phyloP scores from a whole-genome alignment of 2,888 invertebrate species.

The Catotricha subobsoleta region DNA sequence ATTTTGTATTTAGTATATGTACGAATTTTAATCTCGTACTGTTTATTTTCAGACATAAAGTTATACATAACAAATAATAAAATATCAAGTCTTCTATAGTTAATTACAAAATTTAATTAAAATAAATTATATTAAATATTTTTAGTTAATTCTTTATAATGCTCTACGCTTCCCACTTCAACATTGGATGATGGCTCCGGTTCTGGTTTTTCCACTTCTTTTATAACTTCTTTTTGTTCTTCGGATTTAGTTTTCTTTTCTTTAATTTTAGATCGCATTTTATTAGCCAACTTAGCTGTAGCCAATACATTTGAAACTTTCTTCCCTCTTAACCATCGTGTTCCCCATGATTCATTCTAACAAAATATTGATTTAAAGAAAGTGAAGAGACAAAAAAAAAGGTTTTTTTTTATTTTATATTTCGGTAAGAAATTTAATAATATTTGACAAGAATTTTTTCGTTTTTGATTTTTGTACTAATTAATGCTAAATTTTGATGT shows the following conservation, averaged over 20 bases:
- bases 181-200: conserved; percentile 10
- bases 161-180: conserved; percentile 36
- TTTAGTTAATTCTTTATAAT: conserved; percentile 29
- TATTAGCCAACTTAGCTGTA: conserved; percentile 37
- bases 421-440: no score
- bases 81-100: no score
- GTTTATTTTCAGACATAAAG: no score
- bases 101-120: no score
- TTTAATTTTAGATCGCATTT: conserved; percentile 39
- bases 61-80: no score
- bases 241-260: conserved; percentile 28
- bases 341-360: conserved; percentile 34
- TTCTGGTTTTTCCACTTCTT: conserved; percentile 20
- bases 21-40: no score
- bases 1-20: no score
- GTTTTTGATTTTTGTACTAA: no score
- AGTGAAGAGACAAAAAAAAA: not conserved
- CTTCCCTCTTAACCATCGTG: conserved; percentile 38
- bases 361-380: not conserved
- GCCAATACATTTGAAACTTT: conserved; percentile 40
- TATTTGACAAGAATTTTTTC: no score
- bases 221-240: not conserved
- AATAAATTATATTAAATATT: no score
- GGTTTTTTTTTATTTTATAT: not conserved
- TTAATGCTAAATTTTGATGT: no score